These are phyloP conservation scores for Drosophila elegans DNA, from an alignment of 1,140 invertebrate genomes.

Conservation along the genomic window DNA sequence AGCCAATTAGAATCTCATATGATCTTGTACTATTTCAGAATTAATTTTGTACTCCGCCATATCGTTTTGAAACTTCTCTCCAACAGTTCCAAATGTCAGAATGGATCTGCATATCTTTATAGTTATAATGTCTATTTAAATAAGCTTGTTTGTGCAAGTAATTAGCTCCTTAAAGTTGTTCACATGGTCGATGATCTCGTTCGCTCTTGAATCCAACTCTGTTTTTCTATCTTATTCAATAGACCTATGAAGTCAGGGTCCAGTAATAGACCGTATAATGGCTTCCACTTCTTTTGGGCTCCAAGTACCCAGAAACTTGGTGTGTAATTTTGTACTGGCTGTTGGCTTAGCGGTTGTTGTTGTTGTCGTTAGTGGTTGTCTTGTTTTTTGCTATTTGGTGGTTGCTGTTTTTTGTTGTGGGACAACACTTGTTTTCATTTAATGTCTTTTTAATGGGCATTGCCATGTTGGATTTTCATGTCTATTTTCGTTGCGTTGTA, in stretches of 20 bases:
- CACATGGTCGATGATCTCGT: slow-evolving; percentile 14
- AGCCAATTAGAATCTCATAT: too few relatives aligned
- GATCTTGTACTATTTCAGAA: too few relatives aligned
- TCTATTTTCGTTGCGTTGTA: slow-evolving; percentile 16
- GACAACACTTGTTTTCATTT: slow-evolving; percentile 51
- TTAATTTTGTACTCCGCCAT: too few relatives aligned
- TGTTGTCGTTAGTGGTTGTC: slow-evolving; percentile 33
- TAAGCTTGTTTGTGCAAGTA: not conserved
- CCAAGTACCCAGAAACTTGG: not conserved
- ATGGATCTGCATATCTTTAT: not conserved
- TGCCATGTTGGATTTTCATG: slow-evolving; percentile 11
- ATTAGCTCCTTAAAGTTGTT: slow-evolving; percentile 6
- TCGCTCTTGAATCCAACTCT: not conserved
- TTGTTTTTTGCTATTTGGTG: slow-evolving; percentile 15
- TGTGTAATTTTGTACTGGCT: slow-evolving; percentile 10
- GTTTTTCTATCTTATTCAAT: slow-evolving; percentile 1
- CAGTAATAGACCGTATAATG: slow-evolving; percentile 21
- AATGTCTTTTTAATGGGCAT: slow-evolving; percentile 65
- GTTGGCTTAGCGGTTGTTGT: slow-evolving; percentile 14
- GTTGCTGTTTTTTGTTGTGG: slow-evolving; percentile 12
- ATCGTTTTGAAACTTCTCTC: too few relatives aligned
- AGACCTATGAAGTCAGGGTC: not conserved
- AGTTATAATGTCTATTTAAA: not conserved
- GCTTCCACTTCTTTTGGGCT: slow-evolving; percentile 16
- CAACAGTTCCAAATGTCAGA: not conserved